Conservation (phyloP, 2,888 invertebrate species). For the Smittia sp. region DNA sequence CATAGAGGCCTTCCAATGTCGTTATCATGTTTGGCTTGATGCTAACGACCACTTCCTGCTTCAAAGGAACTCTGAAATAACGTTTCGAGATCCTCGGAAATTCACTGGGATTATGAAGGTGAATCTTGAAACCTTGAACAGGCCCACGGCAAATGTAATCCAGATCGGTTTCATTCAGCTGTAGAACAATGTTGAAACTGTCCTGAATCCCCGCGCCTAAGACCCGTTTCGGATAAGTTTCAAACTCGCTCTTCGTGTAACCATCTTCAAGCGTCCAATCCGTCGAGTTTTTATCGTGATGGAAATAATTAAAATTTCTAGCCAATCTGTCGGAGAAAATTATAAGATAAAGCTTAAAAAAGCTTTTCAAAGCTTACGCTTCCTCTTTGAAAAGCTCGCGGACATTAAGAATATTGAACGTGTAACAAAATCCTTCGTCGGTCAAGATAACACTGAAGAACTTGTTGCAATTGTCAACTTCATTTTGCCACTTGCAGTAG, state of each 20-base stretch:
- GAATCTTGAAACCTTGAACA: slow-evolving; percentile 53
- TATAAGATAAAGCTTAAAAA: too few species aligned
- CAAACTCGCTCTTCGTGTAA: too few species aligned
- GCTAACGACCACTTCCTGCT: slow-evolving; percentile 68
- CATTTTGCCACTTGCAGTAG: slow-evolving; percentile 60
- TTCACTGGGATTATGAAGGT: slow-evolving; percentile 64
- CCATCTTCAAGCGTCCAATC: too few species aligned
- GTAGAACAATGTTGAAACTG: not conserved
- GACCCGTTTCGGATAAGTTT: too few species aligned
- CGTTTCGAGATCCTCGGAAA: slow-evolving; percentile 63
- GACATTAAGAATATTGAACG: slow-evolving; percentile 52
- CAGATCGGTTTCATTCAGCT: too few species aligned
- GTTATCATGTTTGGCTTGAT: slow-evolving; percentile 75
- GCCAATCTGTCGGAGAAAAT: too few species aligned
- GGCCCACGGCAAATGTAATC: too few species aligned
- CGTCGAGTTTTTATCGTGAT: too few species aligned
- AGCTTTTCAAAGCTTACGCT: slow-evolving; percentile 53
- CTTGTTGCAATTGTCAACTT: slow-evolving; percentile 49
- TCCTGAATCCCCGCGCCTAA: too few species aligned
- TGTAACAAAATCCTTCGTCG: slow-evolving; percentile 54
- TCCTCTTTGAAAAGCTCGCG: slow-evolving; percentile 51
- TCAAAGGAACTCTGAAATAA: slow-evolving; percentile 67
- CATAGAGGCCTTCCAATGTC: slow-evolving; percentile 63
- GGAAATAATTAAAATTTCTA: too few species aligned
- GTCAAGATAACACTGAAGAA: slow-evolving; percentile 52